phyloP scores from a whole-genome alignment of 2,113 vertebrate species.

The Cochlearius cochlearius region DNA sequence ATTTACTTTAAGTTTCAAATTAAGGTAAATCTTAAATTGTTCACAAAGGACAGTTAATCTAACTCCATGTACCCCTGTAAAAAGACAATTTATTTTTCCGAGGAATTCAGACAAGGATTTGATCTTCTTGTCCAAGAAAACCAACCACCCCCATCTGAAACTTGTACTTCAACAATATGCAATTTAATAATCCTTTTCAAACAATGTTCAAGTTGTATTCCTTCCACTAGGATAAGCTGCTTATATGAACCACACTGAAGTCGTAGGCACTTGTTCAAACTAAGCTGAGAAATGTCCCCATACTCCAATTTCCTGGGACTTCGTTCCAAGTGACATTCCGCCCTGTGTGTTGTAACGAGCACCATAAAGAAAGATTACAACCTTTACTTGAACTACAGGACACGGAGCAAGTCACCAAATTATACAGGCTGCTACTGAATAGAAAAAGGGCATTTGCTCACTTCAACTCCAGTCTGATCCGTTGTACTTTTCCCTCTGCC shows the following conservation, averaged over 20 bases:
- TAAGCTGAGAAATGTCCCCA: neutral
- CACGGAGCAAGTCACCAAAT: neutral
- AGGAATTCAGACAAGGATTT: neutral
- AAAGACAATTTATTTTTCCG: neutral
- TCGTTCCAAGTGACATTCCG: neutral
- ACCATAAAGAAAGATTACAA: neutral
- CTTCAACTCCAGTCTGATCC: neutral
- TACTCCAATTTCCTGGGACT: neutral
- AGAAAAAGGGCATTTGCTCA: neutral
- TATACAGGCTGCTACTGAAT: neutral
- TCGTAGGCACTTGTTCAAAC: neutral
- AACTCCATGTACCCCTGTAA: neutral
- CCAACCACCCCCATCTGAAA: neutral
- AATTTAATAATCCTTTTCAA: constrained; percentile 32
- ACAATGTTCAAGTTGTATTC: neutral
- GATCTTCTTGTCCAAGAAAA: neutral
- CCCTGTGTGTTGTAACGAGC: neutral
- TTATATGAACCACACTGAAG: constrained; percentile 13
- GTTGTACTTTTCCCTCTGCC: neutral
- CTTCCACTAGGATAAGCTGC: constrained; percentile 15
- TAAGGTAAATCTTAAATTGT: neutral
- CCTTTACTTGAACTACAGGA: neutral
- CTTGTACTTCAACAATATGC: neutral
- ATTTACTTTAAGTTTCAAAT: neutral
- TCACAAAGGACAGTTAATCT: neutral